phyloP scores from a whole-genome alignment of 2,888 invertebrate species.

The Dichetophora obliterata region DNA sequence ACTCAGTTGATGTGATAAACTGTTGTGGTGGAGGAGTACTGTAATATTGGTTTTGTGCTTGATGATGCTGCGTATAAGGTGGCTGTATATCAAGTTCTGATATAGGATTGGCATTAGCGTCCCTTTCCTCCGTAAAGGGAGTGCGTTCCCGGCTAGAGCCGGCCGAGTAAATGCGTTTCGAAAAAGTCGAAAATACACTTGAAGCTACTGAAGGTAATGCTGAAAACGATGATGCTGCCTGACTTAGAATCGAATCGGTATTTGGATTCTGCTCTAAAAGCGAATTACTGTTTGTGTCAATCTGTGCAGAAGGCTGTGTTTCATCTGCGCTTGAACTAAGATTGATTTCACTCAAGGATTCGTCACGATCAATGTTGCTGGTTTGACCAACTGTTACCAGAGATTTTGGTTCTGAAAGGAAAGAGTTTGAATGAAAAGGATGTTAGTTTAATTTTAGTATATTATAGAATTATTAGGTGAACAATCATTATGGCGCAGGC shows the following conservation, averaged over 20 bases:
- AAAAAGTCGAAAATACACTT: conserved; percentile 75
- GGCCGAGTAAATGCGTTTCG: conserved; percentile 65
- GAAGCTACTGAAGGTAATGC: conserved; percentile 75
- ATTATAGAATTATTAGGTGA: too few species aligned
- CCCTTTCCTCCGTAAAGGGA: conserved; percentile 42
- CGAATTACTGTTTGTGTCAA: conserved; percentile 60
- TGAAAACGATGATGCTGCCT: conserved; percentile 69
- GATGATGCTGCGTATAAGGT: conserved; percentile 56
- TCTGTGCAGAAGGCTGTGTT: conserved; percentile 34
- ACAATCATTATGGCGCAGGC: too few species aligned
- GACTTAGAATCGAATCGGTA: conserved; percentile 63
- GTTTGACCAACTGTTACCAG: conserved; percentile 65
- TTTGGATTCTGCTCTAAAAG: conserved; percentile 54
- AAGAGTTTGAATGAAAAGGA: not conserved
- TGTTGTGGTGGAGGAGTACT: conserved; percentile 72
- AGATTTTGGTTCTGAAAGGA: conserved; percentile 62
- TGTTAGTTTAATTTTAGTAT: too few species aligned
- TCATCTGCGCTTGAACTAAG: conserved; percentile 66
- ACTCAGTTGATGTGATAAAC: conserved; percentile 54
- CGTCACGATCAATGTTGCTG: conserved; percentile 67
- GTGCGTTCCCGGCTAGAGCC: conserved; percentile 54
- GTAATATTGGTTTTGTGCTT: conserved; percentile 12
- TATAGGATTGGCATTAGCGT: conserved; percentile 48
- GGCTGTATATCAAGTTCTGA: conserved; percentile 64
- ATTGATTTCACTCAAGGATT: conserved; percentile 71